Percentiles rank a stretch among this genome's conserved stretches.
Conservation (phyloP, 2,113 vertebrate genomes). For the Mixornis gularis region DNA sequence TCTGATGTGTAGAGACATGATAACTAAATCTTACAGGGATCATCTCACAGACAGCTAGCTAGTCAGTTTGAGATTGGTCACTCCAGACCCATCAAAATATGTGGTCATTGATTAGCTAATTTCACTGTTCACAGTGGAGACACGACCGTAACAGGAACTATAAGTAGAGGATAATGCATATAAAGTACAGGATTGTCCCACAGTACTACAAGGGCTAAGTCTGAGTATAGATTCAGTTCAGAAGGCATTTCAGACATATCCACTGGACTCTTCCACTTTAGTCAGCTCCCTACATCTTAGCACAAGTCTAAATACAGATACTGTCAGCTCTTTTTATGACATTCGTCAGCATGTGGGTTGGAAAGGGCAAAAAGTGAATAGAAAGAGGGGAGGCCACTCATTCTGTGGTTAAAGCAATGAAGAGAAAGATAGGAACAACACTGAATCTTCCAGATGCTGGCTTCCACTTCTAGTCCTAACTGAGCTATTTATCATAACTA, state of each 20-base stretch:
- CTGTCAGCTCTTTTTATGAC: fast-evolving
- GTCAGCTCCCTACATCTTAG: background rate
- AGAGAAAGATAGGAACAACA: background rate
- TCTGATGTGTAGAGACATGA: background rate
- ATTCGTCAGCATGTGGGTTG: background rate
- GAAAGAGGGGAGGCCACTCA: background rate
- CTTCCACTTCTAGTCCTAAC: background rate
- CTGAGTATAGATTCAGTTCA: background rate
- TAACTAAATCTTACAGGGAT: background rate
- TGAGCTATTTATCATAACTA: background rate
- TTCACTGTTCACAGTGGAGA: background rate
- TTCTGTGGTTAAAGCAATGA: background rate
- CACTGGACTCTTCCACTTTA: background rate
- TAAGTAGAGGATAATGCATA: background rate
- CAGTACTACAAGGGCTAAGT: background rate
- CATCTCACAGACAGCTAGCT: background rate
- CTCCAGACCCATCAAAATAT: background rate
- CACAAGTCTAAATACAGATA: background rate
- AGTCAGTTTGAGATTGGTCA: background rate
- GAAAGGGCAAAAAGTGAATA: background rate
- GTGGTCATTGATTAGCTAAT: background rate
- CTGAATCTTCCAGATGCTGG: background rate
- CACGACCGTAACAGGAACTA: background rate
- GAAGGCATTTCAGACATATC: background rate
- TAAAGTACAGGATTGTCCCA: background rate